Percentiles rank a stretch among this genome's conserved stretches.
Evolutionary conservation across 1,140 invertebrate genomes (phyloP).

Genomic region (Ostrea edulis): DNA sequence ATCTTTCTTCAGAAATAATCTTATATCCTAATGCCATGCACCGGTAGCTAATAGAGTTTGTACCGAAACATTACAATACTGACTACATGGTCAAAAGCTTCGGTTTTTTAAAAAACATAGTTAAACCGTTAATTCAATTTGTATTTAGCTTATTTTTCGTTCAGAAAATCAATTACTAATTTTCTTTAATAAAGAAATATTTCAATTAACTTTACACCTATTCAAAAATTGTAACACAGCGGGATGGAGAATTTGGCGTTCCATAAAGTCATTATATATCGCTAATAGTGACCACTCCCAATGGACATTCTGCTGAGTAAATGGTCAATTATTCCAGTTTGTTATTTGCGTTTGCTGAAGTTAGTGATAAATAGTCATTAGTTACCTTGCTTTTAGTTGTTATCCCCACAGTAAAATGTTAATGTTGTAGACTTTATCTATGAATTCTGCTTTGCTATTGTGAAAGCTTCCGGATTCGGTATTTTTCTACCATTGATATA

Average conservation of each 20-base stretch:
- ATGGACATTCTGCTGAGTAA: background rate
- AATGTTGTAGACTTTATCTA: too few relatives aligned
- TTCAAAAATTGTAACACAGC: background rate
- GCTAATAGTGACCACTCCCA: constrained; percentile 14
- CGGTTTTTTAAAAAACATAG: too few relatives aligned
- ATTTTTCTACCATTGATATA: too few relatives aligned
- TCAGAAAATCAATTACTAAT: background rate
- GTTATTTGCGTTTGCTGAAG: background rate
- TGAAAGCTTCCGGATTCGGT: too few relatives aligned
- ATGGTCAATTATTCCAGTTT: background rate
- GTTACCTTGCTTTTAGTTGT: background rate
- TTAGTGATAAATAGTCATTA: background rate
- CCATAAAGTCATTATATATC: background rate
- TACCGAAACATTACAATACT: background rate
- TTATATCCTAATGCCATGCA: background rate
- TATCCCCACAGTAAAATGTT: background rate
- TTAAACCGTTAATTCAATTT: background rate
- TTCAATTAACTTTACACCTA: background rate
- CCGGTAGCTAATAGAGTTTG: background rate
- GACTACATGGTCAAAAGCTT: too few relatives aligned
- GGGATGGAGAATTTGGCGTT: background rate
- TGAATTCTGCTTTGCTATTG: too few relatives aligned
- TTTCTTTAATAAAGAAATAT: background rate
- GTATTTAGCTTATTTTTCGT: constrained; percentile 9
- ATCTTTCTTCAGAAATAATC: background rate